Conservation (phyloP, 2,888 invertebrate genomes). For the Leptura quadrifasciata region DNA sequence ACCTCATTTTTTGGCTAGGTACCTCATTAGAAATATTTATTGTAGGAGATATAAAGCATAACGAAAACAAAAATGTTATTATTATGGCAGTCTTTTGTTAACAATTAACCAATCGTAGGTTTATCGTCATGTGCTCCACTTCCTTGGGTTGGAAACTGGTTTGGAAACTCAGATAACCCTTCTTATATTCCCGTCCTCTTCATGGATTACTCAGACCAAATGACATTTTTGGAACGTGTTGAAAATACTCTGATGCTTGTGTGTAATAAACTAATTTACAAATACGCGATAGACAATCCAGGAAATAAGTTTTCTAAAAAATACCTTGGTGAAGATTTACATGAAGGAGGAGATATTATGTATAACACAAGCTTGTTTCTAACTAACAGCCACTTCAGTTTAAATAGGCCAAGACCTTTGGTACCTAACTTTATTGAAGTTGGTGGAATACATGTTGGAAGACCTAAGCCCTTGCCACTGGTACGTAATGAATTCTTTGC, state of each 20-base stretch:
- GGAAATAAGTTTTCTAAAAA: conserved; percentile 62
- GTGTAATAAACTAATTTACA: conserved; percentile 56
- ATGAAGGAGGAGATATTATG: conserved; percentile 70
- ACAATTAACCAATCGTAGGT: conserved; percentile 65
- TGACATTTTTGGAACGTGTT: conserved; percentile 70
- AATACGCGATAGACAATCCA: conserved; percentile 52
- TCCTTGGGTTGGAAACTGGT: conserved; percentile 74
- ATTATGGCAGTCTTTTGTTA: no score
- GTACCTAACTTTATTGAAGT: conserved; percentile 75
- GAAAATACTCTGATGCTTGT: conserved; percentile 71
- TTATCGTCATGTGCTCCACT: conserved; percentile 75
- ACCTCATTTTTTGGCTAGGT: no score
- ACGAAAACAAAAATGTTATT: no score
- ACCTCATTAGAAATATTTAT: no score
- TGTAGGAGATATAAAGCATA: no score
- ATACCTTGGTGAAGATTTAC: conserved; percentile 64
- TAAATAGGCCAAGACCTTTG: conserved; percentile 73
- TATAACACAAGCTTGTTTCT: conserved; percentile 74
- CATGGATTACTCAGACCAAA: conserved; percentile 66
- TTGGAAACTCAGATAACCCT: conserved; percentile 75
- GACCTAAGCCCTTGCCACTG: conserved; percentile 62
- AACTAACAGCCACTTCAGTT: conserved; percentile 72
- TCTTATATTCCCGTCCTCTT: conserved; percentile 75
- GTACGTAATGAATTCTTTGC: conserved; percentile 45
- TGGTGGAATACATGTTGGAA: conserved; percentile 75